Percentiles rank a stretch among this genome's conserved stretches.
phyloP scores from a whole-genome alignment of 2,797 vertebrate genomes.

The Acestrorhynchus altus region DNA sequence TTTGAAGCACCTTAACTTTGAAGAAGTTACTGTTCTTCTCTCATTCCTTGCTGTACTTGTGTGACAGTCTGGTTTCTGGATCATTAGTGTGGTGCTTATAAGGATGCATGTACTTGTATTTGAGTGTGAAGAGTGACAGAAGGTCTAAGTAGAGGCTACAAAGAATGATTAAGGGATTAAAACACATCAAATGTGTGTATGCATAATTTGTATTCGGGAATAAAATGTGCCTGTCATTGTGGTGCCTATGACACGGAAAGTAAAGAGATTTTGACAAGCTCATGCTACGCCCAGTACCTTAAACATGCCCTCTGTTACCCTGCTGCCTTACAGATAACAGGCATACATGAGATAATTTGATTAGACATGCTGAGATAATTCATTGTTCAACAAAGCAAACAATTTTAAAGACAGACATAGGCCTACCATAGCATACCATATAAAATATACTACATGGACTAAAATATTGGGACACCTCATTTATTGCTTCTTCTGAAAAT shows the following conservation, averaged over 20 bases:
- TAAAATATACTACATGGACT: neutral
- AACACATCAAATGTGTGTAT: neutral
- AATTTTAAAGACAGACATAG: neutral
- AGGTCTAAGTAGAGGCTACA: neutral
- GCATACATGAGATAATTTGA: no score
- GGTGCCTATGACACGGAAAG: neutral
- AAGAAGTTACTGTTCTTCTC: neutral
- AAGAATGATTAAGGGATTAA: neutral
- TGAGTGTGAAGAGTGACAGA: neutral
- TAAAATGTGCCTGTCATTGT: neutral
- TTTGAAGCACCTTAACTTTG: no score
- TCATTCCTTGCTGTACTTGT: neutral
- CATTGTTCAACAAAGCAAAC: neutral
- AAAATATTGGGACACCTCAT: no score
- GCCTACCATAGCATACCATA: neutral
- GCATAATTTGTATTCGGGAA: neutral
- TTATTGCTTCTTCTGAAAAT: no score
- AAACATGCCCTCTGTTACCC: constrained; percentile 14
- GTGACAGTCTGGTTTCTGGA: neutral
- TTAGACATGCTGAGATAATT: no score
- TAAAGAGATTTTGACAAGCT: constrained; percentile 9
- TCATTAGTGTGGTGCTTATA: neutral
- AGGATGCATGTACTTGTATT: neutral
- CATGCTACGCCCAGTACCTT: constrained; percentile 3
- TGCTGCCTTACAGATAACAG: constrained; percentile 30